phyloP scores from a whole-genome alignment of 2,888 invertebrate species.

The Amiota minor region DNA sequence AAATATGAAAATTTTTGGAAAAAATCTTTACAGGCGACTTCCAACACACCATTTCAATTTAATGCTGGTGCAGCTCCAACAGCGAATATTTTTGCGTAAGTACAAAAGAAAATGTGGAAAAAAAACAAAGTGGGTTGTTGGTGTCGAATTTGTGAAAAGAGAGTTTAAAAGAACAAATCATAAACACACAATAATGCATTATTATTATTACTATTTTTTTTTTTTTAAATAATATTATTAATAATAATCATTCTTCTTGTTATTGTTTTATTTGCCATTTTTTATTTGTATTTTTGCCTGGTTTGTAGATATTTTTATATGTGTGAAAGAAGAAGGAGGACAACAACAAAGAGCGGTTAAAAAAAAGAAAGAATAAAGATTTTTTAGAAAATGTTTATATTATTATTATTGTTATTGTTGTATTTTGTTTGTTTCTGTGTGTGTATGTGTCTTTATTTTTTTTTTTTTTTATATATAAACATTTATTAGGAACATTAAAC shows the following conservation, averaged over 20 bases:
- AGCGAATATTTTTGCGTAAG: slow-evolving; percentile 74
- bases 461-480: too few species aligned
- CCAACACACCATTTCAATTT: slow-evolving; percentile 72
- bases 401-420: neutral
- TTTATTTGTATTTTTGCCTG: slow-evolving; percentile 21
- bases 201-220: too few species aligned
- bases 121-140: neutral
- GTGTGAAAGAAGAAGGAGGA: neutral
- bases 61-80: slow-evolving; percentile 68
- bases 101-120: slow-evolving; percentile 48
- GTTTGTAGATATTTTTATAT: slow-evolving; percentile 13
- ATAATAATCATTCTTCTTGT: slow-evolving; percentile 35
- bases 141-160: slow-evolving; percentile 29
- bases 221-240: too few species aligned
- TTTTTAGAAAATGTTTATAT: too few species aligned
- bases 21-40: slow-evolving; percentile 69
- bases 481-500: too few species aligned
- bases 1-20: slow-evolving; percentile 28
- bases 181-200: too few species aligned
- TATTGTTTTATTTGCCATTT: slow-evolving; percentile 25
- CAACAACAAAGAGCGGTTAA: too few species aligned
- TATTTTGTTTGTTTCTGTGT: neutral
- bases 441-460: neutral
- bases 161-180: slow-evolving; percentile 35
- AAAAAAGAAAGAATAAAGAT: too few species aligned